Percentiles rank a stretch among this genome's conserved stretches.
Conservation (phyloP, 2,888 invertebrate species). For the Arctia plantaginis region DNA sequence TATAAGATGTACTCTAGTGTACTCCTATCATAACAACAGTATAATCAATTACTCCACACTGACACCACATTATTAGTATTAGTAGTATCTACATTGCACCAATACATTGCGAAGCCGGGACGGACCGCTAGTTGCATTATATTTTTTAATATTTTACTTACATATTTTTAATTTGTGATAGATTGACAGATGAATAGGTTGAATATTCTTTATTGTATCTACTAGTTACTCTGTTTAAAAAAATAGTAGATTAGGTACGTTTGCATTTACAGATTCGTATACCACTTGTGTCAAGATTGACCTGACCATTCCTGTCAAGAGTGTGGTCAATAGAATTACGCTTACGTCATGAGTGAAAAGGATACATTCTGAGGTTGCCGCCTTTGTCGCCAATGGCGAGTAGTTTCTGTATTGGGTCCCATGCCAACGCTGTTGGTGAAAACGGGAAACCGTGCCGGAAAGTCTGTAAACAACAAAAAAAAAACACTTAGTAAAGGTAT, state of each 20-base stretch:
- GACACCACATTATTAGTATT: too few species aligned
- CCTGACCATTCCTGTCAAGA: background rate
- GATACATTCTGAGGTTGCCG: slow-evolving; percentile 98
- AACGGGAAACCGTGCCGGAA: slow-evolving; percentile 99
- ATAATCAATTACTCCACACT: too few species aligned
- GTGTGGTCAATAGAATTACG: background rate
- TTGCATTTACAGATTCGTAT: too few species aligned
- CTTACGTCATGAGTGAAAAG: slow-evolving; percentile 82
- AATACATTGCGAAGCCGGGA: too few species aligned
- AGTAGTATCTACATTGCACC: too few species aligned
- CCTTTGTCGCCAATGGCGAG: slow-evolving; percentile 98
- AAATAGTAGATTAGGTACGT: background rate
- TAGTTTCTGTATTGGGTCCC: slow-evolving; percentile 98
- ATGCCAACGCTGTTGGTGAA: slow-evolving; percentile 98
- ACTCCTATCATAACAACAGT: too few species aligned
- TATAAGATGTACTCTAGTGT: too few species aligned
- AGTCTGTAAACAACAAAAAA: slow-evolving; percentile 89
- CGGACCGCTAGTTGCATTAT: too few species aligned
- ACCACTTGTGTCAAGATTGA: too few species aligned
- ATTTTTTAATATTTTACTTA: too few species aligned
- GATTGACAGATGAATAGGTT: background rate
- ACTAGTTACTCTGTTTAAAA: background rate
- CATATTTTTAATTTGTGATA: background rate
- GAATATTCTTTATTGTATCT: background rate
- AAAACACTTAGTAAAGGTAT: background rate